Percentiles rank a stretch among this genome's conserved stretches.
Conservation (phyloP, 2,113 vertebrate species). For the Lagopus leucura region DNA sequence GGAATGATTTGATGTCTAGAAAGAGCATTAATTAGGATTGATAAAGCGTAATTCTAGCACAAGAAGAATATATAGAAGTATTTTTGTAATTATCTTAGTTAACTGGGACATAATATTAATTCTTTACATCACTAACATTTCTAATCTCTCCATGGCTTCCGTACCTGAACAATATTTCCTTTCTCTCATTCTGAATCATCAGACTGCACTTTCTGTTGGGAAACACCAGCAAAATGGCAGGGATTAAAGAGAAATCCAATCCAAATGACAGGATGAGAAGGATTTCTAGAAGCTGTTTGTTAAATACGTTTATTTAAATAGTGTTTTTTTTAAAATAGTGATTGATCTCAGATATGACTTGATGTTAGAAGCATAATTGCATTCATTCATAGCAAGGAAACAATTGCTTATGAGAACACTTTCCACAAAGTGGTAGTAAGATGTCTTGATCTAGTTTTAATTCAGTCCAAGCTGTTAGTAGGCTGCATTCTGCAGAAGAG, state of each 20-base stretch:
- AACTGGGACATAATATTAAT: not conserved
- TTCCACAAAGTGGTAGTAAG: not conserved
- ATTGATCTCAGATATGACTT: not conserved
- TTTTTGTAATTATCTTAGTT: not conserved
- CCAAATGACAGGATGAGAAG: not conserved
- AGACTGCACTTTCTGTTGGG: not conserved
- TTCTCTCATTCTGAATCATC: not conserved
- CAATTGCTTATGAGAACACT: not conserved
- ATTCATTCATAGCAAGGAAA: not conserved
- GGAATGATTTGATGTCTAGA: not conserved
- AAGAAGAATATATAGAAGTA: not conserved
- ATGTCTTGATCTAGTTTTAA: not conserved
- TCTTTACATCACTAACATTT: not conserved
- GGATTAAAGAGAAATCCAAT: not conserved
- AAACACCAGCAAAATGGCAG: not conserved
- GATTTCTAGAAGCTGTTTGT: slow-evolving; percentile 7
- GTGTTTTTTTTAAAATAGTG: not conserved
- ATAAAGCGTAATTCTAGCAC: not conserved
- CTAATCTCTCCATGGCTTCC: not conserved
- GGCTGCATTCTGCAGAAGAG: not conserved
- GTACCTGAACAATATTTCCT: not conserved
- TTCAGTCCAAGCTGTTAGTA: not conserved
- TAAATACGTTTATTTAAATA: not conserved
- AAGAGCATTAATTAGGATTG: not conserved
- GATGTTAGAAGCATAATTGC: not conserved